Base-by-base conservation (phyloP, 2,888 invertebrate species). In the Trilocha varians region DNA sequence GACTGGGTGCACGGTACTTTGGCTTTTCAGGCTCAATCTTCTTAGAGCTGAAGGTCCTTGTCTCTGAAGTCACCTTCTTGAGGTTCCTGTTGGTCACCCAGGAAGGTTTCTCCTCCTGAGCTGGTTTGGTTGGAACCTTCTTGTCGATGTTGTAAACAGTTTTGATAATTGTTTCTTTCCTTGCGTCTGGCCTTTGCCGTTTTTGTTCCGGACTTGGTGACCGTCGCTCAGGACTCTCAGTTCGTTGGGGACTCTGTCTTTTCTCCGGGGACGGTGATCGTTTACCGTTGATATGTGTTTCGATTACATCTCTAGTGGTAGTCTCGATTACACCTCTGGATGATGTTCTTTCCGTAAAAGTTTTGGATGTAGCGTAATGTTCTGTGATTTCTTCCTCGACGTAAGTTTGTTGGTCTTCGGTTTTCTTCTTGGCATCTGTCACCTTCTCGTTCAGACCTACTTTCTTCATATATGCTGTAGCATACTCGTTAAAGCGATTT, bases 71-170 rank as follows among this genome's bases (percentile, higher is more conserved):
- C 2, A 74, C 71, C 64, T 90, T 90, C 55, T 88, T 88, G 42
- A 90, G 65, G 46, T 88, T 88, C 46, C 89, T 85, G 59, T 87
- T 88, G 3, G 80, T 89, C 5, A 88, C 85, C 90, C 90, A 91
- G 14, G 89, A 88, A 0, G 90, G 90, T 51, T 88, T 89, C 18
- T 87, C 87, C 14, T 88, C 88, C 13, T 70, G 71, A 15, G 55
- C 64, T n/a, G 61, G 63, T 52, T 83, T 87, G 15, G 64, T 54
- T 8, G 67, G 62, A 15, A 61, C 49, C 45, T 78, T 73, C 63
- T 80, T 69, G 39, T 70, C 65, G 49, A 65, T 56, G 40, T 79
- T 73, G 43, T 65, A 65, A 3, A 66, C 63, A 1, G 75, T 73
- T 55, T 78, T 82, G 13, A 70, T 71, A 1, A 61, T 69, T 0